A percentile compares a stretch with the other conserved stretches of the same genome.
Conservation (phyloP, 1,140 invertebrate species). For the Ostrea edulis region DNA sequence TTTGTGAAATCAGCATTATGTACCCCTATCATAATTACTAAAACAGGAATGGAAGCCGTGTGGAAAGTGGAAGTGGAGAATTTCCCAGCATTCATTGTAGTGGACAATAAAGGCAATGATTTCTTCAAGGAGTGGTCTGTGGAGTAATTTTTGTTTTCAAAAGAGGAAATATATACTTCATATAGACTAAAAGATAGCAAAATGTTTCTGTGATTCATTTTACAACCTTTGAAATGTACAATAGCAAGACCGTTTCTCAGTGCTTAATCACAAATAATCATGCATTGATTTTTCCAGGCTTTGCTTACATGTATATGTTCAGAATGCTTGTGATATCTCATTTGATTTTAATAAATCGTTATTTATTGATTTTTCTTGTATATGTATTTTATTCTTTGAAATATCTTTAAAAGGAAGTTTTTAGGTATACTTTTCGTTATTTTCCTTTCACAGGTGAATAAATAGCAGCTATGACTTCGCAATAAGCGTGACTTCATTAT, state of each 20-base stretch:
- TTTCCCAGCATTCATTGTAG: slow-evolving; percentile 80
- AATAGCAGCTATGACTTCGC: not conserved
- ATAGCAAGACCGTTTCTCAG: not conserved
- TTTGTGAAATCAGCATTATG: no score
- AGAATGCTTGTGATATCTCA: not conserved
- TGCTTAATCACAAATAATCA: not conserved
- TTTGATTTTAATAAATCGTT: slow-evolving; percentile 1
- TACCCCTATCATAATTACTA: not conserved
- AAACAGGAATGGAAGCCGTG: slow-evolving; percentile 79
- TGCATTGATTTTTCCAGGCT: not conserved
- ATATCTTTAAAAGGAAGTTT: not conserved
- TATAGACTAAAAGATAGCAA: not conserved
- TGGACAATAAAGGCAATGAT: slow-evolving; percentile 80
- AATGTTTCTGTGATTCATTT: not conserved
- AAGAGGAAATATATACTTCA: not conserved
- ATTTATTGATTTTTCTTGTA: not conserved
- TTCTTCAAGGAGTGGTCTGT: slow-evolving; percentile 80
- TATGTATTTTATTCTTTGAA: not conserved
- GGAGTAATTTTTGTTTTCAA: slow-evolving; percentile 62
- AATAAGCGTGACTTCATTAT: no score
- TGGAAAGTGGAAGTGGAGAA: slow-evolving; percentile 79
- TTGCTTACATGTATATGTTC: not conserved
- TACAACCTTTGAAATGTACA: not conserved
- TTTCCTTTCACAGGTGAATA: not conserved
- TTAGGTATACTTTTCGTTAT: not conserved